Conservation (phyloP, 1,140 invertebrate species). For the Drosophila littoralis region DNA sequence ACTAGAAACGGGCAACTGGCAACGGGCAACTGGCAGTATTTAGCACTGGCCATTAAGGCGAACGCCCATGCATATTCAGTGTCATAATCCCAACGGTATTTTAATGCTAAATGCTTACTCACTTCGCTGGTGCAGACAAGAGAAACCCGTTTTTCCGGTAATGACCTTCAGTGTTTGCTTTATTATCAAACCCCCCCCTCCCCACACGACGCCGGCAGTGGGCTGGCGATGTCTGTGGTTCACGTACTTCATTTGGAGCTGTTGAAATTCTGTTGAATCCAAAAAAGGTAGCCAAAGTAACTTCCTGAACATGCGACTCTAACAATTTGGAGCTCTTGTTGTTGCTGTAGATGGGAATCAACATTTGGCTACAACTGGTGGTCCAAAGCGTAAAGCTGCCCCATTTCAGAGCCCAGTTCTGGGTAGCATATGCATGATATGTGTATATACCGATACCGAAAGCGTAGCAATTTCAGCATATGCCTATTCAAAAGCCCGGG, state of each 20-base stretch:
- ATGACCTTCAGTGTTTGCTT: constrained; percentile 79
- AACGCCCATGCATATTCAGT: constrained; percentile 79
- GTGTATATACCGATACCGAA: not conserved
- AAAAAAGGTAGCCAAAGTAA: constrained; percentile 37
- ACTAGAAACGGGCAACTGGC: constrained; percentile 14
- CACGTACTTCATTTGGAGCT: constrained; percentile 21
- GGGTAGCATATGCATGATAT: constrained; percentile 4
- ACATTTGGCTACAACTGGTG: constrained; percentile 5
- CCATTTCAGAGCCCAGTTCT: constrained; percentile 11
- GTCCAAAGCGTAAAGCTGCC: constrained; percentile 1
- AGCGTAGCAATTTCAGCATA: constrained; percentile 16
- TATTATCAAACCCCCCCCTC: constrained; percentile 55
- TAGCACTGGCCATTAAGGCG: constrained; percentile 65
- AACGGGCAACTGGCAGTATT: constrained; percentile 54
- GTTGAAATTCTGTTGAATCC: constrained; percentile 42
- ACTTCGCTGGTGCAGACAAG: constrained; percentile 51
- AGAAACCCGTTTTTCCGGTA: constrained; percentile 81
- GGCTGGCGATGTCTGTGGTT: constrained; percentile 15
- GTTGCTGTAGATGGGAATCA: constrained; percentile 36
- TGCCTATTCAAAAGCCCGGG: constrained; percentile 20
- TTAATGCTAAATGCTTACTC: constrained; percentile 81
- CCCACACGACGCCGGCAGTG: not conserved
- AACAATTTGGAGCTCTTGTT: constrained; percentile 27
- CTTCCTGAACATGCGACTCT: constrained; percentile 41
- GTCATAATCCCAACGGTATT: constrained; percentile 81